These are phyloP conservation scores for Drosophila multiciliata DNA, from an alignment of 2,888 invertebrate genomes.

Conservation along the genomic window DNA sequence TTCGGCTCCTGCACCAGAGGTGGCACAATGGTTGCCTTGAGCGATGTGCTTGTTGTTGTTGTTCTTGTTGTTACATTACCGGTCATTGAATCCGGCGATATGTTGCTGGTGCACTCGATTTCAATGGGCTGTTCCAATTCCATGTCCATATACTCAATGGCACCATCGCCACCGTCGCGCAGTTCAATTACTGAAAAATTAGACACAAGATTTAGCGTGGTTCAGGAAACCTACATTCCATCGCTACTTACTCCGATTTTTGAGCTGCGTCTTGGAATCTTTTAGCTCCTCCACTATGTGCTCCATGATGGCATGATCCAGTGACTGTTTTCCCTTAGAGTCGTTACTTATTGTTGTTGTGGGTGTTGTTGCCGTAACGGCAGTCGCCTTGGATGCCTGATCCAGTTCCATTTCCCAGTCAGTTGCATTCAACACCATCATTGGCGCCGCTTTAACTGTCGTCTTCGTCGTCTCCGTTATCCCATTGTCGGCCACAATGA, in stretches of 20 bases:
- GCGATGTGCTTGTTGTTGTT: slow-evolving; percentile 41
- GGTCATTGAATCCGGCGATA: slow-evolving; percentile 44
- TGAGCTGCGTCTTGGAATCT: slow-evolving; percentile 37
- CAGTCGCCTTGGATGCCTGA: slow-evolving; percentile 83
- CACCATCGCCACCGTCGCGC: slow-evolving; percentile 57
- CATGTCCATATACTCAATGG: slow-evolving; percentile 75
- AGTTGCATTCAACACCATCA: slow-evolving; percentile 82
- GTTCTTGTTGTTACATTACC: slow-evolving; percentile 23
- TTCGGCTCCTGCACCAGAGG: slow-evolving; percentile 21
- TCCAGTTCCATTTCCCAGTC: slow-evolving; percentile 89
- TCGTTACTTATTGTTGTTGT: slow-evolving; percentile 34
- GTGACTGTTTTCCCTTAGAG: slow-evolving; percentile 56
- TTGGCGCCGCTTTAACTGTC: slow-evolving; percentile 38
- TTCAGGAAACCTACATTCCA: too few relatives aligned
- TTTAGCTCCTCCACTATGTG: slow-evolving; percentile 32
- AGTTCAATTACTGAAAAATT: slow-evolving; percentile 62
- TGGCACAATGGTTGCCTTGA: slow-evolving; percentile 48
- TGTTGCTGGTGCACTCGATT: slow-evolving; percentile 62
- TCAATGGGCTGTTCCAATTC: slow-evolving; percentile 71
- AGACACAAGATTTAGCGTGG: neutral
- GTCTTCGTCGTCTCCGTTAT: slow-evolving; percentile 43
- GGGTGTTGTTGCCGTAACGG: slow-evolving; percentile 24
- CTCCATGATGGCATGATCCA: slow-evolving; percentile 76
- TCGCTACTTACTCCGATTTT: slow-evolving; percentile 55
- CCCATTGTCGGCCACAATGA: slow-evolving; percentile 81